Evolutionary conservation across 2,113 vertebrate species (phyloP), one percentile per base, ranked within the genome.

Genomic region (Myotis lucifugus): DNA sequence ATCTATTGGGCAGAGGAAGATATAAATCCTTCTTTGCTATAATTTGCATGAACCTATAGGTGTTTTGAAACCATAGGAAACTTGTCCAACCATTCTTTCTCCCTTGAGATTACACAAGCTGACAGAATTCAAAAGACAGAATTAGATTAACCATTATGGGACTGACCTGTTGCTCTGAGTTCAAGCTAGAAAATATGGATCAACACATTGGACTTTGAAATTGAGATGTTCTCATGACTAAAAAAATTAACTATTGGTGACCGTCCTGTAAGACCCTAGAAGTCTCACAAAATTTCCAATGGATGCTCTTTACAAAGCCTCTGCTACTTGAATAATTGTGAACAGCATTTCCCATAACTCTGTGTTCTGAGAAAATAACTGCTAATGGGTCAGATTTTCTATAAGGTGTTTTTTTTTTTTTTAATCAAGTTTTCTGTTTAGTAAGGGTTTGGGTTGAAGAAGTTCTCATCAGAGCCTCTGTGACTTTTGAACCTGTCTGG

Each of bases 11-110:
- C 34, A 85, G 37, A 79, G 19, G 18, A 66, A 54, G 15, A 88
- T 87, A 88, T 46, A 73, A 90, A 69, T 90, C 11, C 2, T 9
- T 83, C 13, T 14, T 15, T 1, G 11, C 46, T 93, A 56, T 79
- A 91, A 83, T 78, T 85, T 93, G 46, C 37, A 66, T 86, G 54
- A 67, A 50, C 91, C 54, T 84, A 46, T 3, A 10, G 59, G 10
- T 85, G 32, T 88, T 85, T 90, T 67, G 46, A 95, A 95, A 92
- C 9, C 27, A 69, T 7, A 82, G 67, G 18, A 90, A 90, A 85
- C 13, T 54, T 42, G 14, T 40, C 4, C 1, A 73, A 72, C 1
- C n/a, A 61, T 59, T 69, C 8, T 59, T 61, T 66, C 27, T 14
- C n/a, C 21, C 34, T 77, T 18, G 61, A 90, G 13, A 88, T 90